A percentile compares a stretch with the other conserved stretches of the same genome.
Conservation (phyloP, 2,113 vertebrate genomes). For the Lipotes vexillifer region DNA sequence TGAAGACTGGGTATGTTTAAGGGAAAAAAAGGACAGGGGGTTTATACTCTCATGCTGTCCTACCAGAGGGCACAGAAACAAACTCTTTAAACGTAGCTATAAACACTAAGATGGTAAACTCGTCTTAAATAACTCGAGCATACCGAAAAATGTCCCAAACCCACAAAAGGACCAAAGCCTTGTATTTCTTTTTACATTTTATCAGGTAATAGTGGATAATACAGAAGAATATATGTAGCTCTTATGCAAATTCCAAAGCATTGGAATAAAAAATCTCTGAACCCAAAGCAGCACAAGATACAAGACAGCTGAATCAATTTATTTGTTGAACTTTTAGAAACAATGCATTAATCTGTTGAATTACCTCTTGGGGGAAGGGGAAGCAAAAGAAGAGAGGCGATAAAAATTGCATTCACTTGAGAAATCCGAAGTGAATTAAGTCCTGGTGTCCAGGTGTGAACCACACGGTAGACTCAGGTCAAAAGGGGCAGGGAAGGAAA, state of each 20-base stretch:
- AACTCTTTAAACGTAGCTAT: not conserved
- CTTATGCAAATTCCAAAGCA: not conserved
- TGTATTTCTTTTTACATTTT: not conserved
- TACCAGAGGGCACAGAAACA: not conserved
- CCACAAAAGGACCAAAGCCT: not conserved
- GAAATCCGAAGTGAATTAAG: not conserved
- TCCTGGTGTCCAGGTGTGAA: not conserved
- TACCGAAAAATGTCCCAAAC: not conserved
- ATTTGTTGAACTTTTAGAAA: not conserved
- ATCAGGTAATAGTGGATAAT: not conserved
- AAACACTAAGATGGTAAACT: not conserved
- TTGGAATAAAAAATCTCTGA: not conserved
- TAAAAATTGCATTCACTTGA: not conserved
- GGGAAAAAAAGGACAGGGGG: not conserved
- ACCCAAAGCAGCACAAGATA: not conserved
- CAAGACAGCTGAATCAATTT: not conserved
- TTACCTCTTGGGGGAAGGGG: not conserved
- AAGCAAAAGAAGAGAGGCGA: not conserved
- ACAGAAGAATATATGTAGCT: not conserved
- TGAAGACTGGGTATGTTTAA: not conserved
- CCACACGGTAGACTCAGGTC: not conserved
- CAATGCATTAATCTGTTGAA: not conserved
- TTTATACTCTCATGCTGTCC: not conserved
- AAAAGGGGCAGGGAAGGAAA: not conserved
- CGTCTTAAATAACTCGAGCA: not conserved